Evolutionary conservation across 2,113 vertebrate species (phyloP).

Genomic region (Dicaeum eximium): DNA sequence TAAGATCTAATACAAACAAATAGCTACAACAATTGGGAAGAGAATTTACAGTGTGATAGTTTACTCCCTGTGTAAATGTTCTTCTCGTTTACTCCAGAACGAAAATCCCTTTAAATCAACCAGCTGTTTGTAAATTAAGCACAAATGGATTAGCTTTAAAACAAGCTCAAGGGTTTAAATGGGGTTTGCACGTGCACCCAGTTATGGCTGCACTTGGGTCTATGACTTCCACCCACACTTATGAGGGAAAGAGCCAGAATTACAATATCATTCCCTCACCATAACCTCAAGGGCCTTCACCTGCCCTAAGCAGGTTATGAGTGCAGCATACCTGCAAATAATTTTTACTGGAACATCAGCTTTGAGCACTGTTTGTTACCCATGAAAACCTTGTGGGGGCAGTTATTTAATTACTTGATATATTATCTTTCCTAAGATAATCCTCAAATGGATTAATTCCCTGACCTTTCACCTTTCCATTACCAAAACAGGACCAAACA

Average conservation of each 20-base stretch:
- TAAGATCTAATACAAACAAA: constrained; percentile 62
- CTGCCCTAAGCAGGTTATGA: not conserved
- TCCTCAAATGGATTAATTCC: not conserved
- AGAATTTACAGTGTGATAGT: not conserved
- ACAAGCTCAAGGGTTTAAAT: constrained; percentile 6
- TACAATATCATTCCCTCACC: not conserved
- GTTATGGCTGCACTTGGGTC: not conserved
- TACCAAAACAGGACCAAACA: not conserved
- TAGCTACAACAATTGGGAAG: not conserved
- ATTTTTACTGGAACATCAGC: not conserved
- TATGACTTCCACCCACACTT: accelerated
- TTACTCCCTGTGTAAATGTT: constrained; percentile 23
- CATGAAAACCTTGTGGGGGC: not conserved
- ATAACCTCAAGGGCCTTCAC: not conserved
- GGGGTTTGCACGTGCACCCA: not conserved
- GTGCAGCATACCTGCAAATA: not conserved
- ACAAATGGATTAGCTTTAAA: constrained; percentile 47
- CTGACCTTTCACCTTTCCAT: not conserved
- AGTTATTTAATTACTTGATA: constrained; percentile 14
- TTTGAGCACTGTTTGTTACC: not conserved
- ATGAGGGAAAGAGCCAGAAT: not conserved
- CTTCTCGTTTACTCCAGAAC: constrained; percentile 1
- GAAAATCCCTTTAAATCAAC: constrained; percentile 51
- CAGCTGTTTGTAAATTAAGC: constrained; percentile 53
- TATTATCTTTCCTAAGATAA: not conserved